phyloP scores from a whole-genome alignment of 1,140 invertebrate genomes.

The Laupala kohalensis region DNA sequence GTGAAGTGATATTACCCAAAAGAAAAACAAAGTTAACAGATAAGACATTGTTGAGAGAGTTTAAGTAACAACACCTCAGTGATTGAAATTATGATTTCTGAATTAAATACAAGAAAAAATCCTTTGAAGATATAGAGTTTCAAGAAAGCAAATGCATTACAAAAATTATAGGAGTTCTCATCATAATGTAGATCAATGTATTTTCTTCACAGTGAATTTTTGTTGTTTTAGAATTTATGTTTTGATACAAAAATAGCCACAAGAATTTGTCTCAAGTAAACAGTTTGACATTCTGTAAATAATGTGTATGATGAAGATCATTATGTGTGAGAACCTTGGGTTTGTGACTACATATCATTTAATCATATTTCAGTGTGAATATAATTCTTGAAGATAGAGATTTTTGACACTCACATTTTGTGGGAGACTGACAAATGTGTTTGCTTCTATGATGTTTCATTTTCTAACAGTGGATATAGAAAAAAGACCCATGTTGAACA shows the following conservation, averaged over 20 bases:
- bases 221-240: too few species aligned
- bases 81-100: neutral
- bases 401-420: neutral
- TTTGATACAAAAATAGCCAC: too few species aligned
- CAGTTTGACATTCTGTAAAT: neutral
- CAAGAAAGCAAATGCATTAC: too few species aligned
- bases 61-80: neutral
- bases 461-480: too few species aligned
- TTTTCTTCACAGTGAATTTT: too few species aligned
- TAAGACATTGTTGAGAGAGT: neutral
- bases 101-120: neutral
- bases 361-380: neutral
- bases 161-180: too few species aligned
- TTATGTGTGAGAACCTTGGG: neutral
- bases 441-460: neutral
- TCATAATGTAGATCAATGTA: too few species aligned
- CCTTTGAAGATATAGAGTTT: too few species aligned
- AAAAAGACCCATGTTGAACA: too few species aligned
- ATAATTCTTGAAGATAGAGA: neutral
- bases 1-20: conserved; percentile 2
- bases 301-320: neutral
- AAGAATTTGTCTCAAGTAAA: too few species aligned
- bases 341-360: neutral
- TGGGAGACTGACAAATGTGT: neutral
- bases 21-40: neutral